Evolutionary conservation across 2,113 vertebrate genomes (phyloP).

Genomic region (Tautogolabrus adspersus): DNA sequence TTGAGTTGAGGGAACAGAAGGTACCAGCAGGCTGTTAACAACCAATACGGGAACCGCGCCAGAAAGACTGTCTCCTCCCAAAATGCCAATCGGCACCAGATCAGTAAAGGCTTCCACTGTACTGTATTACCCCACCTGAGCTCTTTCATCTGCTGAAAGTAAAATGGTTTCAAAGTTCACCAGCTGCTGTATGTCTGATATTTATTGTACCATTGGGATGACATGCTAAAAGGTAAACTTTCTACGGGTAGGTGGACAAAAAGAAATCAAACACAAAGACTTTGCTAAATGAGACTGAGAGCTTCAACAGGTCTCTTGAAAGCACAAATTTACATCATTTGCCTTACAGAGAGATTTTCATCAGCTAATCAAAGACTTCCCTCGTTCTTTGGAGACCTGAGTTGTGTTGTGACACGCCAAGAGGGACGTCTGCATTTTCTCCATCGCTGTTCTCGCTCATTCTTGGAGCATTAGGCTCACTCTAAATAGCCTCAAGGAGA

Average conservation of each 20-base stretch:
- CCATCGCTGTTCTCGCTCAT: conserved; percentile 72
- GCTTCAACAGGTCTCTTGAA: conserved; percentile 75
- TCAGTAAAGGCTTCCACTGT: conserved; percentile 66
- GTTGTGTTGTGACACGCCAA: conserved; percentile 75
- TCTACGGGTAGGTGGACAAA: conserved; percentile 24
- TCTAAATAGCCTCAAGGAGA: conserved; percentile 78
- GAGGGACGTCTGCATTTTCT: conserved; percentile 72
- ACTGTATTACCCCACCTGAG: conserved; percentile 64
- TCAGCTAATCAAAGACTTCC: conserved; percentile 64
- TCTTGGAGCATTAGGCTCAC: conserved; percentile 76
- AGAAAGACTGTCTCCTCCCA: conserved; percentile 77
- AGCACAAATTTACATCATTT: conserved; percentile 39
- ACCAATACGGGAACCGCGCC: conserved; percentile 73
- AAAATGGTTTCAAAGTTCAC: conserved; percentile 55
- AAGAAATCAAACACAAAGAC: conserved; percentile 2
- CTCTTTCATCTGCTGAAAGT: conserved; percentile 65
- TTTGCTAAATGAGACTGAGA: conserved; percentile 11
- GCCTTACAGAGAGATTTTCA: conserved; percentile 56
- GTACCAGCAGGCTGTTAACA: conserved; percentile 80
- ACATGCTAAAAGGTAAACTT: conserved; percentile 9
- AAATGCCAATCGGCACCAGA: conserved; percentile 73
- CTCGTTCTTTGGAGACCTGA: conserved; percentile 65
- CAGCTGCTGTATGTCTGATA: conserved; percentile 24
- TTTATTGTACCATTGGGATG: conserved; percentile 32
- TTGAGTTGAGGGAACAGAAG: conserved; percentile 83